These are phyloP conservation scores for Belonocnema kinseyi DNA, from an alignment of 1,140 invertebrate genomes.

Conservation along the genomic window DNA sequence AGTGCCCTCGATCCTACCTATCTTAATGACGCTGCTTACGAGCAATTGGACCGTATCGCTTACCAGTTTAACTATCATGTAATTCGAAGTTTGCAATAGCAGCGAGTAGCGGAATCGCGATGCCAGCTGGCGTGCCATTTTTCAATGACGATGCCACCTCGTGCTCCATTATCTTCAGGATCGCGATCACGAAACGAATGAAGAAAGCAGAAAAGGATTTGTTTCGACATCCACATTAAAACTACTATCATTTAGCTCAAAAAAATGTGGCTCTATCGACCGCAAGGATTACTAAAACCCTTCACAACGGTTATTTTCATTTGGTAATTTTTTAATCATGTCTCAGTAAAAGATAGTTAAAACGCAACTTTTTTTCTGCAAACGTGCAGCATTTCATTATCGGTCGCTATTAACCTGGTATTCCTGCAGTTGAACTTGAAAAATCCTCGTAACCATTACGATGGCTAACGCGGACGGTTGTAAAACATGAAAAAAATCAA, in stretches of 20 bases:
- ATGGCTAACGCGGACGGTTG: slow-evolving; percentile 18
- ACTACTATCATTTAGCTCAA: too few species aligned
- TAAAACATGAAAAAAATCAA: slow-evolving; percentile 27
- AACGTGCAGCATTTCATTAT: not conserved
- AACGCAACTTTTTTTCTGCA: too few species aligned
- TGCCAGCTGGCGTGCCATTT: slow-evolving; percentile 27
- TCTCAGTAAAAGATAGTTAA: too few species aligned
- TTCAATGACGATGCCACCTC: slow-evolving; percentile 23
- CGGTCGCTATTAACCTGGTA: slow-evolving; percentile 18
- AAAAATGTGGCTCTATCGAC: too few species aligned
- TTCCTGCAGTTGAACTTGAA: slow-evolving; percentile 21
- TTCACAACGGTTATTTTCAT: too few species aligned
- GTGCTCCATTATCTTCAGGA: slow-evolving; percentile 18
- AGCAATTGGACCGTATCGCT: slow-evolving; percentile 49
- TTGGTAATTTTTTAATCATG: too few species aligned
- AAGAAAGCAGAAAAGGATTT: slow-evolving; percentile 18
- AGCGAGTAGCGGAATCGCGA: slow-evolving; percentile 29
- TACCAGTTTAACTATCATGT: slow-evolving; percentile 22
- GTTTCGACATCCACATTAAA: not conserved
- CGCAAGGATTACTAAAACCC: too few species aligned
- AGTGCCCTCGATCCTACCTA: slow-evolving; percentile 51
- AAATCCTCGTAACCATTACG: slow-evolving; percentile 30
- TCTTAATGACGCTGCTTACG: slow-evolving; percentile 36
- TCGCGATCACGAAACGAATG: slow-evolving; percentile 8
- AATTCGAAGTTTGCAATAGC: slow-evolving; percentile 26